phyloP scores from a whole-genome alignment of 2,113 vertebrate genomes.

The Pelvicachromis taeniatus region DNA sequence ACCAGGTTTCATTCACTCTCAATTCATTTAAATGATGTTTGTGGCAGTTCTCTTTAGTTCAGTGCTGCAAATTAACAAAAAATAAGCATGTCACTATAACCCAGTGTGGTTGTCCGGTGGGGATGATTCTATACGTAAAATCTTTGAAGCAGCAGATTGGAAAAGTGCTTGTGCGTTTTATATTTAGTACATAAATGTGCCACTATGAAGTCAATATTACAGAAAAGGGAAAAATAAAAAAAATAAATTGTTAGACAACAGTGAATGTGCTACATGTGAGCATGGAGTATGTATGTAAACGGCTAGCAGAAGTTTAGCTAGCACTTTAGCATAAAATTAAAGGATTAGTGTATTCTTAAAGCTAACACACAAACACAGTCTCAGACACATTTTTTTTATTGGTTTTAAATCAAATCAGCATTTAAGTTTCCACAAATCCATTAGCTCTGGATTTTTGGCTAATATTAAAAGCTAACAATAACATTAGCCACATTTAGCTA shows the following conservation, averaged over 20 bases:
- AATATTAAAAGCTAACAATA: not conserved
- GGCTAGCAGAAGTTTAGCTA: not conserved
- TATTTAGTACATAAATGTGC: not conserved
- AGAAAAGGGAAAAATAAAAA: fast-evolving
- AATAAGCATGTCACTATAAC: not conserved
- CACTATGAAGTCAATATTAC: not conserved
- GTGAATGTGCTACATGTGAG: not conserved
- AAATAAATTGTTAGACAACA: not conserved
- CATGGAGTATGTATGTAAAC: fast-evolving
- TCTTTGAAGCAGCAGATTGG: not conserved
- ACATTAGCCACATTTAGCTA: not conserved
- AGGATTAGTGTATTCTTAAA: not conserved
- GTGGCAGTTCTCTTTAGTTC: not conserved
- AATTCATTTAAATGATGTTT: constrained; percentile 20
- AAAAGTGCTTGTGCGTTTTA: not conserved
- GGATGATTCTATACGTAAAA: not conserved
- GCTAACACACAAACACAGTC: not conserved
- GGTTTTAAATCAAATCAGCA: not conserved
- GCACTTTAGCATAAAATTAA: not conserved
- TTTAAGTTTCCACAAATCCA: not conserved
- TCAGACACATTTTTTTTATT: not conserved
- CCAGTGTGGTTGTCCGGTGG: not conserved
- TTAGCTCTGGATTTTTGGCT: not conserved
- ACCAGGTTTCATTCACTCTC: constrained; percentile 25
- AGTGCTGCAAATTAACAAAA: not conserved